Conservation (phyloP, 2,113 vertebrate species). For the Spea bombifrons region DNA sequence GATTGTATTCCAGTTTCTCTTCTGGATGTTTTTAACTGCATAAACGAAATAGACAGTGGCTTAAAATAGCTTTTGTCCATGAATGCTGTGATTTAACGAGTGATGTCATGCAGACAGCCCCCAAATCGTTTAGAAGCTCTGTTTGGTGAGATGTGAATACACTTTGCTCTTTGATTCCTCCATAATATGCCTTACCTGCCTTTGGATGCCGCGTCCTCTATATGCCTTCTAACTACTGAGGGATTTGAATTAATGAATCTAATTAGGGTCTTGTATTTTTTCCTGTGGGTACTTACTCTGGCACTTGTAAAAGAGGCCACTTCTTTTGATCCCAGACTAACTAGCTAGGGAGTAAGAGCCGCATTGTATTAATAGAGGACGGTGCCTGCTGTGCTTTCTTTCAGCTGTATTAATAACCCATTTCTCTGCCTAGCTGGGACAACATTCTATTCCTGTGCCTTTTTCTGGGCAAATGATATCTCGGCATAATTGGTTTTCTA, state of each 20-base stretch:
- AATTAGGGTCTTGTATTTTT: slow-evolving; percentile 8
- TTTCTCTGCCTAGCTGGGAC: slow-evolving; percentile 10
- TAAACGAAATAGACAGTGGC: too few relatives aligned
- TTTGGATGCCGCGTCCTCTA: slow-evolving; percentile 10
- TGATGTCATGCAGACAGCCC: too few relatives aligned
- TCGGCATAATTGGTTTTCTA: slow-evolving; percentile 13
- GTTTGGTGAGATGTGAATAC: background rate
- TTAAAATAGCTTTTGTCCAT: too few relatives aligned
- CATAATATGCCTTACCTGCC: background rate
- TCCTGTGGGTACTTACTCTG: background rate
- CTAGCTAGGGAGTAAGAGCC: slow-evolving; percentile 1
- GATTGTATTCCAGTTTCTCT: too few relatives aligned
- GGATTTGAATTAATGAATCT: slow-evolving; percentile 34
- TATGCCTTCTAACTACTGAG: background rate
- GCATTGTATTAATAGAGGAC: slow-evolving; percentile 17
- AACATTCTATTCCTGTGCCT: background rate
- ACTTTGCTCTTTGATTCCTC: background rate
- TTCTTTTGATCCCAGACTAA: slow-evolving; percentile 5
- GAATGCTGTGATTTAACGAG: too few relatives aligned
- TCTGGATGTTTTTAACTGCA: too few relatives aligned
- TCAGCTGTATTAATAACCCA: slow-evolving; percentile 11
- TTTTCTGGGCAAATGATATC: background rate
- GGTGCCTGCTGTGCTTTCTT: background rate
- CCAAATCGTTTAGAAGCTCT: too few relatives aligned
- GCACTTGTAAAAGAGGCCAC: slow-evolving; percentile 31